These are phyloP conservation scores for Ciconia stormi DNA, from an alignment of 2,113 vertebrate genomes.

Conservation along the genomic window DNA sequence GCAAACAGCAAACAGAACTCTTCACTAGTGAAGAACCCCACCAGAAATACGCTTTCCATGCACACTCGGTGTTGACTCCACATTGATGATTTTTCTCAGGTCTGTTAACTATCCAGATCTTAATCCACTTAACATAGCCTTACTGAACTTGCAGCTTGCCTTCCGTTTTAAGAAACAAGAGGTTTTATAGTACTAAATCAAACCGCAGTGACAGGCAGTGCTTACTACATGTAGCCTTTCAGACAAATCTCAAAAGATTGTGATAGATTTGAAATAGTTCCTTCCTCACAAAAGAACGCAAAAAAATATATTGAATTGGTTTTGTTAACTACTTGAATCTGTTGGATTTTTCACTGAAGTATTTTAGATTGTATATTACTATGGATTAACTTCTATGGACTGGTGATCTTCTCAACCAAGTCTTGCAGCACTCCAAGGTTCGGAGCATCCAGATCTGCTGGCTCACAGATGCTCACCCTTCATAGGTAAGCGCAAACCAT, in stretches of 20 bases:
- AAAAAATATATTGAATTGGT: background rate
- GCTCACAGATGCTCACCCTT: background rate
- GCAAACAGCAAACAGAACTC: background rate
- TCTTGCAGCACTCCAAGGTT: background rate
- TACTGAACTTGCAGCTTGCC: background rate
- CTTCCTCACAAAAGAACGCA: background rate
- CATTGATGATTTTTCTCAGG: background rate
- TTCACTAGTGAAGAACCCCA: no score
- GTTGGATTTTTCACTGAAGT: background rate
- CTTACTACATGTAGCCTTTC: background rate
- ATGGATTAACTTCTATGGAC: background rate
- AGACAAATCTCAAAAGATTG: background rate
- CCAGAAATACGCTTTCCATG: background rate
- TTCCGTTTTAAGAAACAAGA: background rate
- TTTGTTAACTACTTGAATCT: background rate
- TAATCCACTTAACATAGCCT: background rate
- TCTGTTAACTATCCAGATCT: background rate
- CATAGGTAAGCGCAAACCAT: fast-evolving
- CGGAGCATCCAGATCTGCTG: background rate
- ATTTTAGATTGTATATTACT: background rate
- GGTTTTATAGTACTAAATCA: background rate
- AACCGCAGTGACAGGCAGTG: background rate
- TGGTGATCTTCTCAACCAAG: background rate
- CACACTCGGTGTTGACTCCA: background rate
- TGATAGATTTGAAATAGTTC: background rate